Conservation (phyloP, 2,113 vertebrate genomes). For the Caretta caretta region DNA sequence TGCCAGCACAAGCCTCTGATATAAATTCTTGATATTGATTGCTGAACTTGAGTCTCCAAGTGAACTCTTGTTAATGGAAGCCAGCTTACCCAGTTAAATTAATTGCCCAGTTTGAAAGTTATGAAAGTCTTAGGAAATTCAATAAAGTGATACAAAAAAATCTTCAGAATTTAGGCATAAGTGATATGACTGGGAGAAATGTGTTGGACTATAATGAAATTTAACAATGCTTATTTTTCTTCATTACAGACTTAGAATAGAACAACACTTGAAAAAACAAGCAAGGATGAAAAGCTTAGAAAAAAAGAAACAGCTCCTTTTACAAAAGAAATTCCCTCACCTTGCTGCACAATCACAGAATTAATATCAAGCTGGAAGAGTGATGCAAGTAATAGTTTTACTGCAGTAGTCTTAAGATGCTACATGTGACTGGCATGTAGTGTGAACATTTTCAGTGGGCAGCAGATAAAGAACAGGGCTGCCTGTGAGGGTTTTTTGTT, state of each 20-base stretch:
- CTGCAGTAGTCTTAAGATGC: not conserved
- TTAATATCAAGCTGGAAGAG: constrained; percentile 11
- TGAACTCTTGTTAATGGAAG: not conserved
- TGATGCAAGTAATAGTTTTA: not conserved
- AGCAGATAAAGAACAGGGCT: not conserved
- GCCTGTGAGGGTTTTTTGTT: not conserved
- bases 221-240: not conserved
- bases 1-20: not conserved
- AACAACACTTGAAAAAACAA: constrained; percentile 79
- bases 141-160: not conserved
- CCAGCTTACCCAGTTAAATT: not conserved
- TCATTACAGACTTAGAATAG: constrained; percentile 85
- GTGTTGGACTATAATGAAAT: not conserved
- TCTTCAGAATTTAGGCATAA: not conserved
- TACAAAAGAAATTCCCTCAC: constrained; percentile 82
- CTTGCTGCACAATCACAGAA: constrained; percentile 71
- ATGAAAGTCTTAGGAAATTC: not conserved
- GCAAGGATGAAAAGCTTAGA: constrained; percentile 68
- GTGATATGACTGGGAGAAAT: not conserved
- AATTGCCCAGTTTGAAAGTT: not conserved
- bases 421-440: not conserved
- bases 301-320: constrained; percentile 62
- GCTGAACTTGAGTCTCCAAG: not conserved
- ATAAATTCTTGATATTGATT: not conserved
- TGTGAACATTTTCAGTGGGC: not conserved